Base-by-base conservation (phyloP, 2,797 vertebrate species). In the Steatocranus sp. region DNA sequence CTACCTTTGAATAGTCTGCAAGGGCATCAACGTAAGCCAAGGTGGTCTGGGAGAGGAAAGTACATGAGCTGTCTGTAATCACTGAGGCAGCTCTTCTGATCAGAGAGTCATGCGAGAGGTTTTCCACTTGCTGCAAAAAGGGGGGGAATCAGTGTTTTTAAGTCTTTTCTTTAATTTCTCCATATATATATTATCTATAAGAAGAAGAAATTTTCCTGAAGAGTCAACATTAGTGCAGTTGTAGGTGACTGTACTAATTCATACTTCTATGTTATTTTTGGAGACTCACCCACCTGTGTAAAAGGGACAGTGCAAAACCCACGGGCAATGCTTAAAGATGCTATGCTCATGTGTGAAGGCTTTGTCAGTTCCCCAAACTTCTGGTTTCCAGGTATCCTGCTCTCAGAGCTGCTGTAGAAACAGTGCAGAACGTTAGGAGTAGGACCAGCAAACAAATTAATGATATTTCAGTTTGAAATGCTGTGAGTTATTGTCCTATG, bases 41-140 rank as follows among this genome's bases (percentile, higher is more conserved):
- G 0, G 98, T 98, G 48, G 97, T 97, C 90, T 99, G 98, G 18
- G 98, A 99, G 78, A 99, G 97, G 89, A 98, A 98, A 0, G 97
- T 98, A 25, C 96, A 95, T 3, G 97, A 97, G 53, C 98, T 97
- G 82, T 99, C 98, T 12, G 97, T 97, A 14, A 99, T 96, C 94
- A 99, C 50, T 32, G 97, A 97, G 38, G 97, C 96, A 0, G 98
- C 98, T 86, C 98, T 97, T 61, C 93, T 96, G 93, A 98, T 97
- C 85, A 99, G 89, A 3, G 97, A 97, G 5, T 97, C 97, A 0
- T 97, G 97, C 48, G 97, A 97, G 17, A 99, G 98, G 80, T 95
- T 96, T 84, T 97, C 97, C 2, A 92, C 91, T 78, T 91, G 84
- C 90, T 93, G 25, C 8, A 80, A 80, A 80, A 3, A 77, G 56